Evolutionary conservation across 2,888 invertebrate species (phyloP), one percentile per base, ranked within the genome.

Genomic region (Embidobia sp.): DNA sequence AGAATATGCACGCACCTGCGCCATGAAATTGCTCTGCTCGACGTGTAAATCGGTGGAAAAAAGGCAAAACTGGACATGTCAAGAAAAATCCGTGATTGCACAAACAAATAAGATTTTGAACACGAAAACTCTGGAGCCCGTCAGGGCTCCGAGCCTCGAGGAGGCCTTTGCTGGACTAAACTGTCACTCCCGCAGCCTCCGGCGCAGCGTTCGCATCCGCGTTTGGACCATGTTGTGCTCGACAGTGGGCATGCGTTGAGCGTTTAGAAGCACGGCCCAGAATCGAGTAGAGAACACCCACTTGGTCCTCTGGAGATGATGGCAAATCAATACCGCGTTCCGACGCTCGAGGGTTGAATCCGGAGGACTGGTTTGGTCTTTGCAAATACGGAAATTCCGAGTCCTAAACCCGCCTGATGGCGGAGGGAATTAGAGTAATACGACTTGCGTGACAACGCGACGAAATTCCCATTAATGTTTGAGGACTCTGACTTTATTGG

Each of bases 281-380:
- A 77, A 82, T 35, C 51, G 74, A 57, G 77, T 59, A 79, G 84
- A 83, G 79, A 82, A 84, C 85, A 84, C 82, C 84, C 84, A 83
- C 82, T 35, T 48, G 53, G 84, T 85, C 86, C 86, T 86, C 87
- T 86, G 88, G 86, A 86, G 86, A 79, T 85, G 87, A 89, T 89
- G 87, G 87, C 82, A 87, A 89, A 89, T 89, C 89, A 88, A 89
- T 89, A 89, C 37, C 69, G 27, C 69, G 53, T 77, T 67, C 49
- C 69, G 49, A 53, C 48, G 44, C 19, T 48, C 44, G 42, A 44
- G 6, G 49, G 40, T 13, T 11, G 53, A 61, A 61, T 61, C 61
- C 29, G 26, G 19, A 63, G 63, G 61, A 74, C 53, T 66, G 42
- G 22, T 18, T 46, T 46, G 48, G 48, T 44, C 26, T 44, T 61